Percentiles rank a stretch among this genome's conserved stretches.
These are phyloP conservation scores for Thunnus thynnus DNA, from an alignment of 2,113 vertebrate genomes.

Conservation along the genomic window DNA sequence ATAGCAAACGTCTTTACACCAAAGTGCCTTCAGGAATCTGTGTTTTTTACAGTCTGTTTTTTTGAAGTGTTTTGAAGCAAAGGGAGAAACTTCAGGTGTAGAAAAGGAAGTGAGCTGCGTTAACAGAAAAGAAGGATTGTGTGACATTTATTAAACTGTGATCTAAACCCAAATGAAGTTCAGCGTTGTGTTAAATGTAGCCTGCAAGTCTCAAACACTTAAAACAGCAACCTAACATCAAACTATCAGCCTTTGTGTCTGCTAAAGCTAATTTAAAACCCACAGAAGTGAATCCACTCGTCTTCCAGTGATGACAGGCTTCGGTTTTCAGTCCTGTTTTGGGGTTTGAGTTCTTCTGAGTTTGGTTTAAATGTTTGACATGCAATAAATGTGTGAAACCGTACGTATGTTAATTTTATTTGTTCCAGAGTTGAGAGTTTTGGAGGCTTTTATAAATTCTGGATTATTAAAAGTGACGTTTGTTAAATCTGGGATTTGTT, in stretches of 20 bases:
- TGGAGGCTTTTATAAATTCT: conserved; percentile 2
- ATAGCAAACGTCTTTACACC: conserved; percentile 33
- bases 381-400: conserved; percentile 43
- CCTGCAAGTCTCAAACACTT: not conserved
- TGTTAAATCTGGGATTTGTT: not conserved
- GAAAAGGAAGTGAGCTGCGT: not conserved
- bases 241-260: too few species aligned
- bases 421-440: not conserved
- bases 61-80: not conserved
- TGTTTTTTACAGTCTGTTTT: not conserved
- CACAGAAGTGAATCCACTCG: not conserved
- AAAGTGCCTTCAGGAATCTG: conserved; percentile 43
- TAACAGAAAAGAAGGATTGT: not conserved
- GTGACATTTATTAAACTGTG: conserved; percentile 25
- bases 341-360: not conserved
- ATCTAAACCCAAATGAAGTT: conserved; percentile 6
- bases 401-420: not conserved
- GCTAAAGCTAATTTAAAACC: too few species aligned
- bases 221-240: too few species aligned
- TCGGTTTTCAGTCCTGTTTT: not conserved
- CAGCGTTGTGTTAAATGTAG: not conserved
- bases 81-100: not conserved
- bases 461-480: conserved; percentile 4
- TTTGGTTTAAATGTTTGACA: conserved; percentile 22
- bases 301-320: not conserved